These are phyloP conservation scores for Umimayanthus kanabou DNA, from an alignment of 92 coral and sea anemone genomes.

Conservation along the genomic window DNA sequence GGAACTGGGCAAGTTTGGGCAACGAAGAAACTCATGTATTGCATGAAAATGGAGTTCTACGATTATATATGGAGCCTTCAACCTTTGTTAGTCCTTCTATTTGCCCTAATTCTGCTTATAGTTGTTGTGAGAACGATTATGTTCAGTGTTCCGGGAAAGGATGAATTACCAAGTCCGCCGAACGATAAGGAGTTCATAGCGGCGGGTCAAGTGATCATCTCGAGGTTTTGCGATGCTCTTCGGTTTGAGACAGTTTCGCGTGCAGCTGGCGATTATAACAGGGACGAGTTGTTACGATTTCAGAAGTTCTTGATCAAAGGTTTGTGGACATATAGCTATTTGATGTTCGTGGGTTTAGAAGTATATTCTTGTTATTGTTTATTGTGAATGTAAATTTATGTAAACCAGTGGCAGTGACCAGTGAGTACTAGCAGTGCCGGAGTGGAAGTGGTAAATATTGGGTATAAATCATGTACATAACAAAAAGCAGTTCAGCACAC, in stretches of 20 bases:
- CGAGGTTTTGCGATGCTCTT: constrained; percentile 74
- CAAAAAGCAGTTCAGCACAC: no score
- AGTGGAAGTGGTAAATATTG: no score
- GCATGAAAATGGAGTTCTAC: background rate
- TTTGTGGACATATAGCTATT: constrained; percentile 11
- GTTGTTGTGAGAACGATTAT: constrained; percentile 66
- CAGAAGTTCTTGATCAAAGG: constrained; percentile 74
- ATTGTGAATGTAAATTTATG: no score
- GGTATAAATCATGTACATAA: no score
- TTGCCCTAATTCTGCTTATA: constrained; percentile 34
- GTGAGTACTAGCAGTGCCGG: no score
- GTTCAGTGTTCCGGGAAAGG: constrained; percentile 48
- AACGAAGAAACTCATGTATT: no score
- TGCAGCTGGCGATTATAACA: constrained; percentile 59
- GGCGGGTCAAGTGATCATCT: constrained; percentile 54
- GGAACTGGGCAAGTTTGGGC: no score
- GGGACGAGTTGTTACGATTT: constrained; percentile 67
- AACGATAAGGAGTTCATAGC: constrained; percentile 63
- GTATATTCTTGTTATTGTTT: no score
- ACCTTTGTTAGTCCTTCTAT: constrained; percentile 30
- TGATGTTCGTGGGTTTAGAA: no score
- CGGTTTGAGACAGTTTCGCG: constrained; percentile 73
- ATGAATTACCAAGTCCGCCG: constrained; percentile 58
- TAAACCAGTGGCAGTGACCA: no score
- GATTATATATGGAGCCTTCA: constrained; percentile 9